Evolutionary conservation across 2,797 vertebrate genomes (phyloP).

Genomic region (Setipinna tenuifilis): DNA sequence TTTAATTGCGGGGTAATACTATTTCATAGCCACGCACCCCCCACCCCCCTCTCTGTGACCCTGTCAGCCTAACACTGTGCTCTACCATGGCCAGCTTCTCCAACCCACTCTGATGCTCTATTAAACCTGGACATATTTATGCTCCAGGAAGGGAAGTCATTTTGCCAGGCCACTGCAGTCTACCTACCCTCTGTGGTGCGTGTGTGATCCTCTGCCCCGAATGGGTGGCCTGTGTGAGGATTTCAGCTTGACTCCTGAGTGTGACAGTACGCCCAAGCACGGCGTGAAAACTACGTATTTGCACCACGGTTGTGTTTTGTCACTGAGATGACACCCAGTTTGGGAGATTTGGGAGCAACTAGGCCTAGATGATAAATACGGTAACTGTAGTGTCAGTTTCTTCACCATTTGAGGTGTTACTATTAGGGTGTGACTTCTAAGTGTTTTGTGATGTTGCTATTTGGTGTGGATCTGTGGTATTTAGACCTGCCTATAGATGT

Average conservation of each 20-base stretch:
- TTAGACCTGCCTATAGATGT: not conserved
- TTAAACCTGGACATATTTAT: slow-evolving; percentile 69
- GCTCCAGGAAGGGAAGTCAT: slow-evolving; percentile 59
- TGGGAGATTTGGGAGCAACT: not conserved
- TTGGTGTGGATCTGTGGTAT: not conserved
- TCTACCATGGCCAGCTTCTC: slow-evolving; percentile 45
- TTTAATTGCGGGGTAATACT: slow-evolving; percentile 52
- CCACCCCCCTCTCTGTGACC: slow-evolving; percentile 48
- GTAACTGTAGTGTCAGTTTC: not conserved
- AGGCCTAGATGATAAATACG: not conserved
- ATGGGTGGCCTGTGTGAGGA: not conserved
- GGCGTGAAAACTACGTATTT: not conserved
- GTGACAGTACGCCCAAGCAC: not conserved
- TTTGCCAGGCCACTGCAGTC: slow-evolving; percentile 69
- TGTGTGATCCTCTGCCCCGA: slow-evolving; percentile 22
- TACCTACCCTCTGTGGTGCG: slow-evolving; percentile 40
- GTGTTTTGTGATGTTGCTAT: not conserved
- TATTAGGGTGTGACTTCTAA: not conserved
- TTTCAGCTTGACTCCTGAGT: not conserved
- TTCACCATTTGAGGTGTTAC: not conserved
- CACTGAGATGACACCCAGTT: not conserved
- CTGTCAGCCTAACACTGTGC: slow-evolving; percentile 21
- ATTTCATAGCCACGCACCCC: slow-evolving; percentile 51
- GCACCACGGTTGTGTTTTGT: not conserved
- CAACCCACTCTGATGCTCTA: slow-evolving; percentile 62